Percentiles rank a stretch among this genome's conserved stretches.
These are phyloP conservation scores for Poeciliopsis prolifica DNA, from an alignment of 2,113 vertebrate species.

Conservation along the genomic window DNA sequence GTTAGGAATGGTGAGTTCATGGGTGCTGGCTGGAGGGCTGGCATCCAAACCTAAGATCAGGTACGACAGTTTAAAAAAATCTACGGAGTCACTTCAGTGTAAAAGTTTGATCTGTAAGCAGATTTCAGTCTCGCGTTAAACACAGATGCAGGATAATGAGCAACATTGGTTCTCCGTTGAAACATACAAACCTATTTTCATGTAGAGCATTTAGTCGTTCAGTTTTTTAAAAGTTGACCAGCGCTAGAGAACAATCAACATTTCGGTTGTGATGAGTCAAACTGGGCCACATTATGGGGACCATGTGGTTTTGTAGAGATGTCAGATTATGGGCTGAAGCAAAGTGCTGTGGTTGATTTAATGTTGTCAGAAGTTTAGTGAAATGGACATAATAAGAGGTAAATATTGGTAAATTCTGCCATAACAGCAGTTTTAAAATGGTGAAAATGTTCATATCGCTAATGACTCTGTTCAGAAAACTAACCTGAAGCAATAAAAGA, in stretches of 20 bases:
- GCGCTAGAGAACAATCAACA: not conserved
- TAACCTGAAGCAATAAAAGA: no score
- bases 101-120: not conserved
- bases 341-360: no score
- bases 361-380: no score
- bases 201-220: not conserved
- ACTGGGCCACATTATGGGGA: no score
- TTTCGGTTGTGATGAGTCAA: no score
- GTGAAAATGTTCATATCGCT: no score
- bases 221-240: not conserved
- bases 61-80: slow-evolving; percentile 48
- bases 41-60: slow-evolving; percentile 91
- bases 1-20: slow-evolving; percentile 98
- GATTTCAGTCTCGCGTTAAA: not conserved
- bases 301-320: no score
- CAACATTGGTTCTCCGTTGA: not conserved
- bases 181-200: not conserved
- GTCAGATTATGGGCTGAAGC: no score
- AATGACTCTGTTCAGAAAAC: no score
- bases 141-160: not conserved
- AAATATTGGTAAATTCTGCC: no score
- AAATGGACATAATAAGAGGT: no score
- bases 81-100: not conserved
- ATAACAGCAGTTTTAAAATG: no score
- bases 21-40: slow-evolving; percentile 95